phyloP scores from a whole-genome alignment of 2,797 vertebrate species.

The Mus minutoides region DNA sequence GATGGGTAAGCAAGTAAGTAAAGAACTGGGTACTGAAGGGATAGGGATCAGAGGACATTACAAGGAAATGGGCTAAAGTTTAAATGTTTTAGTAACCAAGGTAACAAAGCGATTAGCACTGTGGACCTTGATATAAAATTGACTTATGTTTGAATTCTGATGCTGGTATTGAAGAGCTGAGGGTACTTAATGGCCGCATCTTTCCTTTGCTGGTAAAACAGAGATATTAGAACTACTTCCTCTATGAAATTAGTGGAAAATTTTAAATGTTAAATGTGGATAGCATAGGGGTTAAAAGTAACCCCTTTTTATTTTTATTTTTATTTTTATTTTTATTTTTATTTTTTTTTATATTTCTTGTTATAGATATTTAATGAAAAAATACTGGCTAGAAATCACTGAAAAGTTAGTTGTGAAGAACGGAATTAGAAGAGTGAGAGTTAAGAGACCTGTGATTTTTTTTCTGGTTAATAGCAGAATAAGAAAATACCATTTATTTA shows the following conservation, averaged over 20 bases:
- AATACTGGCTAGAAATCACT: neutral
- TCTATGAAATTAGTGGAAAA: neutral
- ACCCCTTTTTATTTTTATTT: too few species aligned
- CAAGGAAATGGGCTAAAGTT: neutral
- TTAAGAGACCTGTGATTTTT: slow-evolving; percentile 18
- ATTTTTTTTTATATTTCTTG: slow-evolving; percentile 50
- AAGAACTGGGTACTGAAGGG: neutral
- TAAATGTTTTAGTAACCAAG: neutral
- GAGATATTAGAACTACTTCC: slow-evolving; percentile 21
- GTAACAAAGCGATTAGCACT: neutral
- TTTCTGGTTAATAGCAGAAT: slow-evolving; percentile 27
- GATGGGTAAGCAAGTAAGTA: slow-evolving; percentile 7
- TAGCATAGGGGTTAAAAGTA: neutral
- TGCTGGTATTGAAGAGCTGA: neutral
- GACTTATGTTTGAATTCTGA: slow-evolving; percentile 35
- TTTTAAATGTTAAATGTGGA: slow-evolving; percentile 24
- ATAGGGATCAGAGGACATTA: neutral
- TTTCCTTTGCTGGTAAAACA: slow-evolving; percentile 56
- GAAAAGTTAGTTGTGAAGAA: neutral
- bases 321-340: too few species aligned
- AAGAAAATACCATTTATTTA: slow-evolving; percentile 14
- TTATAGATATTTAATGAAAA: slow-evolving; percentile 18
- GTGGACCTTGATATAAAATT: neutral
- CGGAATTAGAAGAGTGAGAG: neutral
- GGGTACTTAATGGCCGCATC: neutral